phyloP scores from a whole-genome alignment of 2,888 invertebrate genomes.

The Ceraclea dissimilis region DNA sequence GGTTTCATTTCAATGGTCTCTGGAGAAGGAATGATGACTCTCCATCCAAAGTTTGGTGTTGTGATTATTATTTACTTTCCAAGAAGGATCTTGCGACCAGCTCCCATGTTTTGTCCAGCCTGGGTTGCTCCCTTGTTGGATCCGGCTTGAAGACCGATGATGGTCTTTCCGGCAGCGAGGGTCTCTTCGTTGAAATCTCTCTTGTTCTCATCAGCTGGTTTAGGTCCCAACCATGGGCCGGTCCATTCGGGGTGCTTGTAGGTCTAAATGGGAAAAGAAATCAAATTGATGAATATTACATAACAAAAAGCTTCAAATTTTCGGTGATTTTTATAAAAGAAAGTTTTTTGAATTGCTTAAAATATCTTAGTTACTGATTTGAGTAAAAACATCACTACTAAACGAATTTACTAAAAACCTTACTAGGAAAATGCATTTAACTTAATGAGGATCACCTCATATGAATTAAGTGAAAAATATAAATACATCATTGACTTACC shows the following conservation, averaged over 20 bases:
- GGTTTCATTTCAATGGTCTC: neutral
- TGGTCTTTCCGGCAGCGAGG: conserved; percentile 76
- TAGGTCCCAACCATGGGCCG: conserved; percentile 89
- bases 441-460: no score
- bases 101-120: conserved; percentile 84
- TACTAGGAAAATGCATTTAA: no score
- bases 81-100: conserved; percentile 81
- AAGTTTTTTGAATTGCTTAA: neutral
- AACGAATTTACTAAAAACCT: no score
- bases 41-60: neutral
- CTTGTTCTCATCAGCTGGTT: conserved; percentile 89
- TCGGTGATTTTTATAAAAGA: neutral
- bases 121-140: conserved; percentile 94
- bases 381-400: no score
- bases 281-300: conserved; percentile 11
- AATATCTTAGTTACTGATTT: no score
- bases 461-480: no score
- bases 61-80: conserved; percentile 61
- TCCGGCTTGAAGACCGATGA: conserved; percentile 93
- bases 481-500: no score
- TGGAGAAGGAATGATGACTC: neutral
- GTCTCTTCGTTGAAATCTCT: conserved; percentile 92
- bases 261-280: conserved; percentile 47
- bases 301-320: neutral
- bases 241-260: conserved; percentile 78